Base-by-base conservation (phyloP, 1,140 invertebrate genomes). In the Penaeus vannamei region DNA sequence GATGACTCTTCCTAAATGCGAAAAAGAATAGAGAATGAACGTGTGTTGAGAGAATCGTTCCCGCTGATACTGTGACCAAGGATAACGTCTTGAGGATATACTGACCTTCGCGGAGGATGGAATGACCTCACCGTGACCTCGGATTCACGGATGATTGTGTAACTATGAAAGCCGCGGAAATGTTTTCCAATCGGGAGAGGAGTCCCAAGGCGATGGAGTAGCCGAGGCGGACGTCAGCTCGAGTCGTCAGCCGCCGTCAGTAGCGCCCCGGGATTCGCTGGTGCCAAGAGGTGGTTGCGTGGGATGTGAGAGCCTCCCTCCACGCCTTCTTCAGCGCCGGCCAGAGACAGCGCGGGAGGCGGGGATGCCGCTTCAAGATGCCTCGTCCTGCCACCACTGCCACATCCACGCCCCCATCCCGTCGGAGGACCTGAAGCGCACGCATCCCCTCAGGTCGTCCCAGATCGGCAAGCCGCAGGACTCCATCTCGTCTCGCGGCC, bases 341-440 rank as follows among this genome's bases (percentile, higher is more conserved):
- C n/a, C 12, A 17, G 42, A 20, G 3, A 42, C 42, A 32, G 69
- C 29, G 59, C 29, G 72, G 82, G n/a, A 42, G 53, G 53, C 29
- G 64, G 82, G 29, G 32, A 85, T 90, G 84, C 42, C 88, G 29
- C 23, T 82, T 29, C 84, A 76, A 36, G 88, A 90, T 59, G 36
- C 76, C 84, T 72, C 86, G 8, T 59, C 69, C 46, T 90, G 88
- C 77, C 88, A 90, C 77, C 88, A 90, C 84, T 90, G 88, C 76
- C 88, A 90, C 84, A 86, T 90, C 62, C 88, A 86, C 46, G 84
- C 88, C 14, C 88, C 88, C 61, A 85, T 90, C n/a, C 88, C 88
- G 22, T 61, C 84, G 61, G 26, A 64, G 76, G 77, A 81, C 46
- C 84, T 90, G 60, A 90, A 85, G 26, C 88, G 88, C 59, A 90